These are phyloP conservation scores for Entelurus aequoreus DNA, from an alignment of 2,113 vertebrate genomes.

Conservation along the genomic window DNA sequence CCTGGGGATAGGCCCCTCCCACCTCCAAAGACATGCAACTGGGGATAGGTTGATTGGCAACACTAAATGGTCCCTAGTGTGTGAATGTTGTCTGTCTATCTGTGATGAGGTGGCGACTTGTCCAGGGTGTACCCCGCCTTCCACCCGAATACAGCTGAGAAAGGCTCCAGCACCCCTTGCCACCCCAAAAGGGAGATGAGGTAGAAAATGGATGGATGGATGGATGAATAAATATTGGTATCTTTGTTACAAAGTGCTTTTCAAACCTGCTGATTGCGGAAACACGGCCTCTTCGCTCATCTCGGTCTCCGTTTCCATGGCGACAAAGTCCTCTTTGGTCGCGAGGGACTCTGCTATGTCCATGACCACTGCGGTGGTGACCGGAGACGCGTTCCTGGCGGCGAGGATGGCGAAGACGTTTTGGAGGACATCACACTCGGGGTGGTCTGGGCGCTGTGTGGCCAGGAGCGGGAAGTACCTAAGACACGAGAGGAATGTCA, in stretches of 20 bases:
- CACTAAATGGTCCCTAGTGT: too few species aligned
- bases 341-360: conserved; percentile 84
- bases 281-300: conserved; percentile 73
- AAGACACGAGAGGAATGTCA: conserved; percentile 19
- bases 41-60: too few species aligned
- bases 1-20: too few species aligned
- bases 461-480: conserved; percentile 89
- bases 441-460: conserved; percentile 79
- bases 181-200: too few species aligned
- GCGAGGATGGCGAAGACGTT: conserved; percentile 88
- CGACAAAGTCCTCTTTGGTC: conserved; percentile 78
- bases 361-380: conserved; percentile 79
- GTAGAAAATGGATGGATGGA: too few species aligned
- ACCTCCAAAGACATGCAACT: too few species aligned
- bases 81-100: too few species aligned
- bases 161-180: too few species aligned
- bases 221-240: not conserved
- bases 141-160: too few species aligned
- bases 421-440: conserved; percentile 79
- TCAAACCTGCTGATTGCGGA: conserved; percentile 70
- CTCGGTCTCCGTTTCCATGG: conserved; percentile 65
- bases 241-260: too few species aligned
- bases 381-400: conserved; percentile 78
- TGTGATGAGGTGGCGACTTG: too few species aligned
- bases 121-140: too few species aligned